phyloP scores from a whole-genome alignment of 2,888 invertebrate genomes.

The Nipponacmea schrenckii region DNA sequence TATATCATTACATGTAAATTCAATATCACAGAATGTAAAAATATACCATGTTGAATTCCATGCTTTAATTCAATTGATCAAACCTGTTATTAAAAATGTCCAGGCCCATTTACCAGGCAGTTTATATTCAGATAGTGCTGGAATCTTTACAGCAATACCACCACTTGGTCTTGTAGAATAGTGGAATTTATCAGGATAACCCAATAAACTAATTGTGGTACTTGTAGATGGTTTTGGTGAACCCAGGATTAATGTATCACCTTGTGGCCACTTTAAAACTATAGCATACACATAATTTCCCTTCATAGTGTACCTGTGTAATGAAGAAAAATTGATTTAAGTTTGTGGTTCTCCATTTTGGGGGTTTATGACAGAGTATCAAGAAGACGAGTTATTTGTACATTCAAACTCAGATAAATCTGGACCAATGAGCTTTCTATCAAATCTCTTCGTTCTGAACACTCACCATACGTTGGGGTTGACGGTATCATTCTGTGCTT shows the following conservation, averaged over 20 bases:
- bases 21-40: no score
- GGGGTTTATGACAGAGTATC: no score
- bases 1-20: no score
- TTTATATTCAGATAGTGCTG: slow-evolving; percentile 43
- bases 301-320: slow-evolving; percentile 47
- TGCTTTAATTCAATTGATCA: slow-evolving; percentile 25
- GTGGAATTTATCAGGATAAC: slow-evolving; percentile 60
- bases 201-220: slow-evolving; percentile 71
- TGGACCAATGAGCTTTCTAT: no score
- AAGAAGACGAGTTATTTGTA: no score
- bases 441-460: no score
- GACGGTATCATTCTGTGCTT: background rate
- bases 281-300: slow-evolving; percentile 75
- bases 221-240: slow-evolving; percentile 63
- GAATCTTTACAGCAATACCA: slow-evolving; percentile 56
- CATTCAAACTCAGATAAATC: no score
- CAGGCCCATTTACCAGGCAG: slow-evolving; percentile 61
- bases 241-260: slow-evolving; percentile 71
- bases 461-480: background rate
- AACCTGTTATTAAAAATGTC: slow-evolving; percentile 55
- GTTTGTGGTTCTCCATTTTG: no score
- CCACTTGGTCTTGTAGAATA: slow-evolving; percentile 30
- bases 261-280: slow-evolving; percentile 77
- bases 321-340: background rate
- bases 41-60: no score